Evolutionary conservation across 1,140 invertebrate species (phyloP), one percentile per base, ranked within the genome.

Genomic region (Coboldia fuscipes): DNA sequence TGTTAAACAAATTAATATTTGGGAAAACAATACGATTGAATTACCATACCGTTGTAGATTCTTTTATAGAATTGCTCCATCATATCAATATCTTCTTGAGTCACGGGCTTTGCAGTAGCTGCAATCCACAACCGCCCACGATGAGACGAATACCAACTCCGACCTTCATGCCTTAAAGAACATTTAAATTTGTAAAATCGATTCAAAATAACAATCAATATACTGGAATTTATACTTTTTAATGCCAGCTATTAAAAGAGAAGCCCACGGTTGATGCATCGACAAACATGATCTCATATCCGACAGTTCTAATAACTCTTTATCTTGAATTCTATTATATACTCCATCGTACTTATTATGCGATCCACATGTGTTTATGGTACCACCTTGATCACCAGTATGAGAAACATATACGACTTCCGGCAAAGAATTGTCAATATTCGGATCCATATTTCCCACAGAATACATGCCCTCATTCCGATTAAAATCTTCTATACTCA

Each of bases 261-360:
- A 88, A 7, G 92, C 93, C 70, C 82, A 96, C 0, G 93, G 93
- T 49, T 97, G 92, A 60, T 92, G 86, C 74, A 97, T 76, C 45
- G 83, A 90, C 5, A 97, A 56, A 58, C 90, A 96, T 41, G 73
- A 60, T 2, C 88, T 89, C 42, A 75, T 62, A 61, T 97, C 92
- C 26, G 68, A 66, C 71, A 92, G 86, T 61, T 88, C 79, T 42
- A 82, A 67, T 33, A 88, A 61, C 45, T 84, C 74, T 36, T 67
- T 66, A 50, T 94, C 86, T 55, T 92, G 86, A 21, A 92, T 63
- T 19, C 71, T 57, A 46, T 45, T 54, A 37, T 50, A 57, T 2
- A 35, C 40, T 3, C 46, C 41, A 34, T 55, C 53, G 3, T 51
- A 41, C 15, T 36, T 28, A 1, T 32, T 14, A n/a, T n/a, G n/a